Base-by-base conservation (phyloP, 2,888 invertebrate genomes). In the Poecilus cupreus region DNA sequence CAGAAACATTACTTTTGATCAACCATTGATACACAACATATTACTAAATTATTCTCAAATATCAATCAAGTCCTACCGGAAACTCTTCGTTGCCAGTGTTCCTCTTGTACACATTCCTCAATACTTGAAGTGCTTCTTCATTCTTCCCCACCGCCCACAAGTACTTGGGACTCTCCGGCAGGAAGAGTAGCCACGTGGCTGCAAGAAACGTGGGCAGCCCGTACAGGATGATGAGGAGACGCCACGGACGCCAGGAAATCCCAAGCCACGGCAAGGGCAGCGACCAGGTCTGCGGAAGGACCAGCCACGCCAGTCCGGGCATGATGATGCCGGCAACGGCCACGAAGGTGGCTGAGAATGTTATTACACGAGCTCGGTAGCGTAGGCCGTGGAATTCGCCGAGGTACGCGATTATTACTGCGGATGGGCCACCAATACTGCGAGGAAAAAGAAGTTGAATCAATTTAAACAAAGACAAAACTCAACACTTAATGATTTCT, bases 361-460 rank as follows among this genome's bases (percentile, higher is more conserved):
- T 86, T 24, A 89, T 86, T 0, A 88, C 89, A 84, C 89, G 89
- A 0, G 91, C 89, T 8, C 91, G 88, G 51, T 89, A 88, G 64
- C 86, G 87, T 46, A 88, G 86, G 24, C 89, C 89, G 83, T 91
- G 91, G 84, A 91, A 91, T 85, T 91, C 91, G 6, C 91, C 91
- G 13, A 90, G 86, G 84, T 90, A 91, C 1, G 91, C 90, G 83
- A 91, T 91, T 1, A 91, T 87, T 6, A 90, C 89, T 0, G 91
- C 90, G 5, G 91, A 90, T 6, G 91, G 89, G 11, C 90, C 91
- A 16, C 88, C 88, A 81, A 89, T 86, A 51, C 89, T 89, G 32
- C 8, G 4, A 8, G 0, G 1, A 32, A 8, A 32, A 3, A 32
- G 0, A 32, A 6, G 2, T 6, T 32, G 8, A 3, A 6, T 3